Conservation (phyloP, 2,797 vertebrate genomes). For the Austrolebias charrua region DNA sequence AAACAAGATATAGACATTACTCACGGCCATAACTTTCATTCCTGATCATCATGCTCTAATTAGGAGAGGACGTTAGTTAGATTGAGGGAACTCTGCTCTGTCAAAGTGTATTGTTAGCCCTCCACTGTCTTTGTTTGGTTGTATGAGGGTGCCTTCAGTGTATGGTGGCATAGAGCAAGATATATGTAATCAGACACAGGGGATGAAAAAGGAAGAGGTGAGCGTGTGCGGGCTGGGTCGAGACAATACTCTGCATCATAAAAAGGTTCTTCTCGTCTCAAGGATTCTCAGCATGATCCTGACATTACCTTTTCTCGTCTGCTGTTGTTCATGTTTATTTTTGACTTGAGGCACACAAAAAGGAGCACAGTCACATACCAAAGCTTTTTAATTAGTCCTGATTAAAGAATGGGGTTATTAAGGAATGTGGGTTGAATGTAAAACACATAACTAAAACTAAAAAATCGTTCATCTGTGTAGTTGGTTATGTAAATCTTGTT, state of each 20-base stretch:
- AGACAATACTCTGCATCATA: slow-evolving; percentile 70
- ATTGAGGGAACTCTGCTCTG: slow-evolving; percentile 23
- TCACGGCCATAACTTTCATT: slow-evolving; percentile 23
- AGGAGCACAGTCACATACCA: slow-evolving; percentile 34
- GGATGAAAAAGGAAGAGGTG: slow-evolving; percentile 52
- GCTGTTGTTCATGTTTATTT: slow-evolving; percentile 71
- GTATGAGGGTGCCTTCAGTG: slow-evolving; percentile 21
- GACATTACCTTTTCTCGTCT: slow-evolving; percentile 66
- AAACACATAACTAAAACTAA: slow-evolving; percentile 40
- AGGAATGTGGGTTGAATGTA: slow-evolving; percentile 36
- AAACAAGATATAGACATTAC: slow-evolving; percentile 41
- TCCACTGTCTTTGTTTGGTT: slow-evolving; percentile 38
- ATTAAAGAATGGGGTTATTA: slow-evolving; percentile 39
- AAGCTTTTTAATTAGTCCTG: slow-evolving; percentile 49
- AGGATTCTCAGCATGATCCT: slow-evolving; percentile 67
- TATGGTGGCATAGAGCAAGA: slow-evolving; percentile 58
- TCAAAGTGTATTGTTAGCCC: slow-evolving; percentile 27
- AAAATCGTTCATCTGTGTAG: slow-evolving; percentile 26
- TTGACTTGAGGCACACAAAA: slow-evolving; percentile 43
- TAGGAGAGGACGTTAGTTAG: slow-evolving; percentile 16
- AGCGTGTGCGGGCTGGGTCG: slow-evolving; percentile 38
- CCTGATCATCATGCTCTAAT: slow-evolving; percentile 22
- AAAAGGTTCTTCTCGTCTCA: slow-evolving; percentile 63
- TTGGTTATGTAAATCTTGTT: too few relatives aligned
- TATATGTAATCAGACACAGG: slow-evolving; percentile 74